Base-by-base conservation (phyloP, 2,888 invertebrate genomes). In the Melangyna quadrimaculata region DNA sequence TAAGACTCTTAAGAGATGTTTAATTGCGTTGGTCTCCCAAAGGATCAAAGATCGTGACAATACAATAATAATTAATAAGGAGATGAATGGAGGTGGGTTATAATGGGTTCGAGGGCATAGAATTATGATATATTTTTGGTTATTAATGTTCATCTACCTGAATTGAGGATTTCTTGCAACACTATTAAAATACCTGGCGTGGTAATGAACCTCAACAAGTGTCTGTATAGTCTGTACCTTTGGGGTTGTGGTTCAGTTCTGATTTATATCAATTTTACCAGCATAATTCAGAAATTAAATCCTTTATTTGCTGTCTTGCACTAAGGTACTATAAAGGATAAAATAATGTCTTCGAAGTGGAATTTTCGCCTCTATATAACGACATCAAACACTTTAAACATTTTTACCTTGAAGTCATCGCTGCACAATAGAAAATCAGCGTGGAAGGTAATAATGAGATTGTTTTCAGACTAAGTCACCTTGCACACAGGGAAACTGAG, bases 11-110 rank as follows among this genome's bases (percentile, higher is more conserved):
- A n/a, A 24, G 9, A 45, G 29, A 17, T 43, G 14, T 65, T 45
- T 19, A 45, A 45, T 65, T 65, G 65, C 29, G 8, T 35, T 65
- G 14, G 65, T n/a, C n/a, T n/a, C n/a, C 63, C 22, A 1, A 45
- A 65, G 65, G 45, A 45, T 65, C 65, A 32, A 65, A 51, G 67
- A 67, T 67, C 67, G 67, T 67, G 67, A 67, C 67, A 67, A 67
- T 51, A 67, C 67, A 48, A 51, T 51, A 51, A 67, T 67, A 67
- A 67, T 67, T 67, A 67, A 67, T 67, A 35, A 67, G n/a, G 10
- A n/a, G 48, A 35, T 51, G 45, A 29, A 19, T 45, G 35, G 6
- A 24, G 51, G 35, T 17, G 29, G 63, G 1, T 5, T 3, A 51
- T 48, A 22, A 29, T 27, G 3, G 12, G 14, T 5, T 14, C 35